Evolutionary conservation across 2,888 invertebrate species (phyloP).

Genomic region (Abscondita cerata): DNA sequence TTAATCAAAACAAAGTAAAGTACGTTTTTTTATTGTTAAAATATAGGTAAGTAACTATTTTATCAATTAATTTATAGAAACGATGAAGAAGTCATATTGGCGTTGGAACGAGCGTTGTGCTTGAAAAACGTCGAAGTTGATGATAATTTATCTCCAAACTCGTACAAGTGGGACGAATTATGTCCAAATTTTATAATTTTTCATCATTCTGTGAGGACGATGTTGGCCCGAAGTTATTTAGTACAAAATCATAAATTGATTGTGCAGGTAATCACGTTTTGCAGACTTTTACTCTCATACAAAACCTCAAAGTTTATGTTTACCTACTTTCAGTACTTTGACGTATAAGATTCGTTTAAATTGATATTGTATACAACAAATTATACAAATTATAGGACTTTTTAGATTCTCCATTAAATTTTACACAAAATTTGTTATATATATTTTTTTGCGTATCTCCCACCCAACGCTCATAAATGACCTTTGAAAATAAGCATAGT

Average conservation of each 20-base stretch:
- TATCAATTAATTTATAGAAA: conserved; percentile 33
- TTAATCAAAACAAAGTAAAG: conserved; percentile 77
- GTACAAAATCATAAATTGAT: conserved; percentile 64
- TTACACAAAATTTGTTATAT: too few species aligned
- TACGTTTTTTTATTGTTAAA: conserved; percentile 50
- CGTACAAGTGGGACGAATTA: conserved; percentile 56
- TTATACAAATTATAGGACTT: too few species aligned
- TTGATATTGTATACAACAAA: too few species aligned
- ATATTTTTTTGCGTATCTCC: too few species aligned
- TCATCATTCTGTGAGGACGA: conserved; percentile 63
- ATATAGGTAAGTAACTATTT: not conserved
- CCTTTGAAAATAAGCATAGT: too few species aligned
- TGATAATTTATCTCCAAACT: conserved; percentile 41
- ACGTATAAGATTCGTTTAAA: too few species aligned
- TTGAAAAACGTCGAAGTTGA: conserved; percentile 44
- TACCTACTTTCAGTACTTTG: too few species aligned
- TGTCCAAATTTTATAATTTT: conserved; percentile 64
- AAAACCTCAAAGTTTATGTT: too few species aligned
- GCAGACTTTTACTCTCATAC: too few species aligned
- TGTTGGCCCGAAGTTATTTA: conserved; percentile 64
- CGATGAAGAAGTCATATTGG: conserved; percentile 41
- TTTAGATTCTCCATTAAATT: too few species aligned
- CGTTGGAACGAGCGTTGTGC: conserved; percentile 46
- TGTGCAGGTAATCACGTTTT: conserved; percentile 60
- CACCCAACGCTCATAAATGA: too few species aligned